A percentile compares a stretch with the other conserved stretches of the same genome.
These are phyloP conservation scores for Chondrilla cf. caribensis DNA, from an alignment of 37 sponge, comb jelly and placozoan species.

Conservation along the genomic window DNA sequence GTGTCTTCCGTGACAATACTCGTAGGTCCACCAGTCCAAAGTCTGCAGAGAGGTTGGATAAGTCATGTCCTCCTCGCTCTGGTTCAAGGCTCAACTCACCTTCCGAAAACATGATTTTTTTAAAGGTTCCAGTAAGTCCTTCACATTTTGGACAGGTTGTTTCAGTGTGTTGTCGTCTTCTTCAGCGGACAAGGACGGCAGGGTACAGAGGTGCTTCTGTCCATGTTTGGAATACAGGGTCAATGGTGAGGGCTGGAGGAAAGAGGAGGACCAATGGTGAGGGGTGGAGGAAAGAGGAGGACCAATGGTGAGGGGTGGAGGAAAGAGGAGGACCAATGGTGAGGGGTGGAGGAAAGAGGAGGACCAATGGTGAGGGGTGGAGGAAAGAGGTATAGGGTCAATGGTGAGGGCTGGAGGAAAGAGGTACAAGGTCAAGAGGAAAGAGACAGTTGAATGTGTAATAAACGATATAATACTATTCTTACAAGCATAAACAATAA, in stretches of 20 bases:
- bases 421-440: too few relatives aligned
- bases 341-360: too few relatives aligned
- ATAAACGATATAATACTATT: too few relatives aligned
- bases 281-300: too few relatives aligned
- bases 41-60: not conserved
- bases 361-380: too few relatives aligned
- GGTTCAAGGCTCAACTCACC: not conserved
- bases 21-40: conserved; percentile 26
- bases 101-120: not conserved
- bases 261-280: too few relatives aligned
- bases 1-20: conserved; percentile 59
- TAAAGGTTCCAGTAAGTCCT: conserved; percentile 4
- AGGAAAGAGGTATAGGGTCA: too few relatives aligned
- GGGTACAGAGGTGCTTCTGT: not conserved
- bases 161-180: not conserved
- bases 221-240: not conserved
- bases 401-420: too few relatives aligned
- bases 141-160: not conserved
- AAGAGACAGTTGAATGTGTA: too few relatives aligned
- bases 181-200: not conserved
- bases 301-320: too few relatives aligned
- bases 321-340: too few relatives aligned
- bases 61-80: not conserved
- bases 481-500: too few relatives aligned
- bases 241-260: not conserved